phyloP scores from a whole-genome alignment of 2,113 vertebrate species.

The Hypanus sabinus region DNA sequence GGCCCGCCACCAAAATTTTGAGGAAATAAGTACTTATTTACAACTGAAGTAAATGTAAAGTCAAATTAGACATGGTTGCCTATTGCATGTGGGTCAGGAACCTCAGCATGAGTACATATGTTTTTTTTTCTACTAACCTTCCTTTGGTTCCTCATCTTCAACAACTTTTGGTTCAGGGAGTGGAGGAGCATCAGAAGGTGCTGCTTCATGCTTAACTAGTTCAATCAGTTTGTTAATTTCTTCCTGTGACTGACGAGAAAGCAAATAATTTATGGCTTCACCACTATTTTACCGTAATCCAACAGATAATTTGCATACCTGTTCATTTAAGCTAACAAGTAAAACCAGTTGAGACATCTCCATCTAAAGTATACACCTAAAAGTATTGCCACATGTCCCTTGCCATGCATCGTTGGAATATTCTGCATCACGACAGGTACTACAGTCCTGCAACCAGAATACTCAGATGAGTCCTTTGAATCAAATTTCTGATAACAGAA shows the following conservation, averaged over 20 bases:
- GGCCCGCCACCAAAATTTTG: background rate
- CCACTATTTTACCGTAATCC: background rate
- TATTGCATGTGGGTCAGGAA: background rate
- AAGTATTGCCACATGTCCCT: too few species aligned
- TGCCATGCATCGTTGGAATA: too few species aligned
- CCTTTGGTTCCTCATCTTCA: conserved; percentile 37
- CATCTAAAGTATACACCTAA: too few species aligned
- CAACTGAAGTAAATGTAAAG: background rate
- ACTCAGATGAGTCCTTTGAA: too few species aligned
- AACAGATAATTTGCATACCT: background rate
- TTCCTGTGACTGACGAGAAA: conserved; percentile 50
- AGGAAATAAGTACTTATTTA: background rate
- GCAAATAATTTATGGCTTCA: background rate
- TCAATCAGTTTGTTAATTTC: conserved; percentile 53
- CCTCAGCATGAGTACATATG: too few species aligned
- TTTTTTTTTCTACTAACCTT: conserved; percentile 36
- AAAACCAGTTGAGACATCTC: background rate
- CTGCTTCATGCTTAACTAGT: conserved; percentile 54
- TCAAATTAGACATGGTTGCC: background rate
- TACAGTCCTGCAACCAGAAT: too few species aligned
- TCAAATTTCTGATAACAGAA: too few species aligned
- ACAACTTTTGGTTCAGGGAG: conserved; percentile 49
- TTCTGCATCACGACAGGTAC: too few species aligned
- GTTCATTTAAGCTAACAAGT: background rate
- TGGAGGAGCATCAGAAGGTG: conserved; percentile 51